A percentile compares a stretch with the other conserved stretches of the same genome.
Conservation (phyloP, 2,888 invertebrate species). For the Aporophyla lueneburgensis region DNA sequence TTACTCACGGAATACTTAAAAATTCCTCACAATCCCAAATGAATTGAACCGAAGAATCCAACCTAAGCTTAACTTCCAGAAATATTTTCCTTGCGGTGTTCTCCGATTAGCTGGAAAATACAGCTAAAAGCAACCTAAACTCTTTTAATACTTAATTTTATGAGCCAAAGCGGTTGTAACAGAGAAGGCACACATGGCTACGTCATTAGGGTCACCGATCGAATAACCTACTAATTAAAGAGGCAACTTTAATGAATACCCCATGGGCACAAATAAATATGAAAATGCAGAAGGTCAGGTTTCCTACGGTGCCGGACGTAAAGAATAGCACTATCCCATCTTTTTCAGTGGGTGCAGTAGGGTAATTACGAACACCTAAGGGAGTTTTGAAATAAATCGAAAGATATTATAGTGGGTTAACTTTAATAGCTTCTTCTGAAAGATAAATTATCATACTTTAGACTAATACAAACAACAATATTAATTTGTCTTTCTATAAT, state of each 20-base stretch:
- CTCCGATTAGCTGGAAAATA: conserved; percentile 12
- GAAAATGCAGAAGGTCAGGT: too few species aligned
- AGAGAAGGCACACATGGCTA: conserved; percentile 12
- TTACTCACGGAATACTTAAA: background rate
- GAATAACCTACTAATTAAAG: conserved; percentile 54
- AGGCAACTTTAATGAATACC: conserved; percentile 43
- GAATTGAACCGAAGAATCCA: background rate
- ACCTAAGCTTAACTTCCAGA: background rate
- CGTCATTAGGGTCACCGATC: conserved; percentile 46
- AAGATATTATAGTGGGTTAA: too few species aligned
- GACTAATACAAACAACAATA: too few species aligned
- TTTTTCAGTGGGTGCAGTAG: too few species aligned
- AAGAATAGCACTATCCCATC: too few species aligned
- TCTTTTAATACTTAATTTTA: conserved; percentile 35
- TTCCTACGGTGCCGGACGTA: too few species aligned
- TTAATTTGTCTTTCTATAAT: too few species aligned
- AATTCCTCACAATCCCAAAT: background rate
- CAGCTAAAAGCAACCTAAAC: background rate
- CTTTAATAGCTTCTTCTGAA: too few species aligned
- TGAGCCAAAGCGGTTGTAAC: conserved; percentile 19
- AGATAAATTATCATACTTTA: too few species aligned
- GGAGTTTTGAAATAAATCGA: too few species aligned
- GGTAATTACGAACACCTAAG: too few species aligned
- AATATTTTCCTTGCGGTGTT: background rate
- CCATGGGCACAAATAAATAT: background rate